Base-by-base conservation (phyloP, 1,140 invertebrate genomes). In the Apis cerana region DNA sequence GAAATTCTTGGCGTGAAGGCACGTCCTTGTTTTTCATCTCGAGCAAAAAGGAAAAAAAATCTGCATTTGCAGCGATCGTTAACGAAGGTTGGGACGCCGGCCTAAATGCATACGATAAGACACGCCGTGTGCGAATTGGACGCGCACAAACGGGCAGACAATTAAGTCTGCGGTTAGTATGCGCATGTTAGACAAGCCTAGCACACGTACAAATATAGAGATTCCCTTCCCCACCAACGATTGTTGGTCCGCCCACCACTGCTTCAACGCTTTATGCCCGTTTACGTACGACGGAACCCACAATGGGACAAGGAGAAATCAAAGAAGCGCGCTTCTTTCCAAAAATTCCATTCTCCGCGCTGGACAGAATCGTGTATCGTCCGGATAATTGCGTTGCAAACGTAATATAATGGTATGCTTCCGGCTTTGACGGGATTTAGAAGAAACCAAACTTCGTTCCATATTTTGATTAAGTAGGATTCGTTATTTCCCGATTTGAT, bases 41-140 rank as follows among this genome's bases (percentile, higher is more conserved):
- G 54, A 13, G 72, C 72, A 43, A 59, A 43, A 43, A 33, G 3
- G 33, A 33, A 75, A 81, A 43, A 75, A 81, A 81, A 81, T 81
- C 80, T 81, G 54, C 80, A 81, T 76, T 81, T 61, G 48, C 64
- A 75, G 72, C 76, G 80, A 81, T 81, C 80, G 72, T 81, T 81
- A 81, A 54, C 62, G 64, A 64, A 13, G 48, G 43, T 21, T 23
- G 72, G 69, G 27, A 13, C 15, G 50, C 33, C 61, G 80, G 54
- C 80, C 80, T 81, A 76, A 81, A 75, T 81, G 72, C 80, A 81
- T 81, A 76, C 72, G 72, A 76, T 81, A 81, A 81, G 80, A 81
- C 72, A 81, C 61, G 17, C 21, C 9, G 72, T 68, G 56, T 27
- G 62, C 56, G 74, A 68, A 75, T 27, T 21, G 56, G 23, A 54